Base-by-base conservation (phyloP, 1,140 invertebrate species). In the Penaeus chinensis region DNA sequence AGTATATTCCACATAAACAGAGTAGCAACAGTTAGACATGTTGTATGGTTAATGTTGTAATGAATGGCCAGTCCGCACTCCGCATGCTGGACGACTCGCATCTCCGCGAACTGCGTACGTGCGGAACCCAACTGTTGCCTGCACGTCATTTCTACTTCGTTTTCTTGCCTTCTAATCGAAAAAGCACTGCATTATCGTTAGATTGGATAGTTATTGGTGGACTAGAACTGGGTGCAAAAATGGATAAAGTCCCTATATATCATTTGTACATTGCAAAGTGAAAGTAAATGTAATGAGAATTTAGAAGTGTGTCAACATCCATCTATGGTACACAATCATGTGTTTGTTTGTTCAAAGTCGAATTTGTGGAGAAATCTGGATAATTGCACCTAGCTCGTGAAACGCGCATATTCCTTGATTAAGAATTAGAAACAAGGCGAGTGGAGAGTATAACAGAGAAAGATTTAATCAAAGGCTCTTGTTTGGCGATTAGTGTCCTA, bases 301-400 rank as follows among this genome's bases (percentile, higher is more conserved):
- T 4, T 86, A 62, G 22, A 80, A 85, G 84, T 85, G 22, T 86
- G 77, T 69, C 84, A 80, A 81, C 74, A 84, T 79, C 62, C 63
- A 86, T 86, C 77, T 80, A 86, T 86, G 84, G 84, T 86, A 65
- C 27, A 85, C 77, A 86, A 61, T 83, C 42, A 47, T 83, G 84
- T 81, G 71, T 79, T 81, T 71, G 84, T 86, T 80, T 80, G 78
- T 80, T 81, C 18, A 54, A 54, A 66, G 77, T 27, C 84, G 61
- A 78, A 42, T 79, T 66, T 61, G 76, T 22, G 10, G 32, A 27
- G 65, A 37, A 66, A 54, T n/a, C 71, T 5, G 37, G 42, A 65
- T 37, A 78, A 78, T 61, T 32, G 22, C 11, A 19, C 19, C 18
- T 27, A 61, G 24, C 24, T 22, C 24, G 65, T 37, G 32, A n/a